Evolutionary conservation across 1,140 invertebrate species (phyloP).

Genomic region (Anastrepha ludens): DNA sequence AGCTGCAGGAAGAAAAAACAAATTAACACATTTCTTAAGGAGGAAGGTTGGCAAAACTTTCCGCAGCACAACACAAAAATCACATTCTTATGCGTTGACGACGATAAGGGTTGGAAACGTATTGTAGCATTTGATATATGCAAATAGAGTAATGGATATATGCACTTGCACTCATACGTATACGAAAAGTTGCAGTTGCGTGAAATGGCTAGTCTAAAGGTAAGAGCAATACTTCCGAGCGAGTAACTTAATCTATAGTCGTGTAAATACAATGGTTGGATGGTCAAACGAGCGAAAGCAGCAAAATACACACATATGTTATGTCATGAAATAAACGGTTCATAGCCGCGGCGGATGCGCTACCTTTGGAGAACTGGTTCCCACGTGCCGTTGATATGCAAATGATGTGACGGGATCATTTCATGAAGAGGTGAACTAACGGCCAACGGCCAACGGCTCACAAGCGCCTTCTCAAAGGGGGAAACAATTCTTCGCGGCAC

Average conservation of each 20-base stretch:
- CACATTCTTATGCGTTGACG: neutral
- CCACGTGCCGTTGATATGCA: constrained; percentile 33
- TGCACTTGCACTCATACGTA: neutral
- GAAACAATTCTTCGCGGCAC: too few relatives aligned
- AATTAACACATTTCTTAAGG: neutral
- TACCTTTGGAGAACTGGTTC: constrained; percentile 12
- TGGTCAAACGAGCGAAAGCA: neutral
- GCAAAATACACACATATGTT: neutral
- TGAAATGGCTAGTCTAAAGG: neutral
- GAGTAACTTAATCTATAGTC: neutral
- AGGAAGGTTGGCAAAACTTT: neutral
- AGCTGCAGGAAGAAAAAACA: neutral
- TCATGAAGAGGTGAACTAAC: neutral
- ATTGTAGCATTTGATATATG: neutral
- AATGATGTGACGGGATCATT: neutral
- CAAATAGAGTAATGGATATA: neutral
- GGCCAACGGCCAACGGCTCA: too few relatives aligned
- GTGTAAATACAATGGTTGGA: neutral
- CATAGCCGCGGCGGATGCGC: neutral
- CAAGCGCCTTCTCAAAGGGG: too few relatives aligned
- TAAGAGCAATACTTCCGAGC: neutral
- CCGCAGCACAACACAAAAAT: too few relatives aligned
- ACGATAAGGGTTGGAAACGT: neutral
- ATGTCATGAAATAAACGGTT: neutral
- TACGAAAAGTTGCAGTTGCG: neutral